Percentiles rank a stretch among this genome's conserved stretches.
These are phyloP conservation scores for Eulithis prunata DNA, from an alignment of 2,888 invertebrate genomes.

Conservation along the genomic window DNA sequence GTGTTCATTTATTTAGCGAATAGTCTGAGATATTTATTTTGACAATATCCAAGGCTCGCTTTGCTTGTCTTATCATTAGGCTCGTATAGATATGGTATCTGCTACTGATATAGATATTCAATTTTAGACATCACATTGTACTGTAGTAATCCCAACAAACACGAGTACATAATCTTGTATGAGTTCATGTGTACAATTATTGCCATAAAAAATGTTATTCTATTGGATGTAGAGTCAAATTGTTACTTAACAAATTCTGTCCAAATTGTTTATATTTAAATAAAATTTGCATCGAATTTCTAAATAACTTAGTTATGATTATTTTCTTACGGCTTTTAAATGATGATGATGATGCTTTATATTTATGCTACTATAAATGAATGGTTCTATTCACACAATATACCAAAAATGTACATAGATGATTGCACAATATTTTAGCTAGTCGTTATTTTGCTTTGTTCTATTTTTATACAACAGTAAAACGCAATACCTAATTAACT, in stretches of 20 bases:
- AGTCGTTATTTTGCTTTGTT: constrained; percentile 50
- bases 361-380: constrained; percentile 30
- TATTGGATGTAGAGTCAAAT: constrained; percentile 40
- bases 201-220: constrained; percentile 57
- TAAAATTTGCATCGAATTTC: constrained; percentile 29
- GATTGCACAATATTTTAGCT: constrained; percentile 58
- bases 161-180: constrained; percentile 33
- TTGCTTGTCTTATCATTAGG: constrained; percentile 62
- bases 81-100: constrained; percentile 67
- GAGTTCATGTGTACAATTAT: constrained; percentile 42
- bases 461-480: constrained; percentile 19
- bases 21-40: constrained; percentile 57
- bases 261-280: constrained; percentile 47
- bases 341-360: constrained; percentile 10
- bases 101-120: constrained; percentile 62
- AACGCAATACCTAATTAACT: constrained; percentile 1
- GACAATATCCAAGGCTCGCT: constrained; percentile 51
- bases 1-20: constrained; percentile 41
- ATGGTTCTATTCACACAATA: constrained; percentile 43
- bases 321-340: too few species aligned
- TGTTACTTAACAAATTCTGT: constrained; percentile 65
- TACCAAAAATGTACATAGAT: constrained; percentile 74
- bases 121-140: constrained; percentile 60
- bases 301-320: constrained; percentile 26
- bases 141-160: constrained; percentile 32